These are phyloP conservation scores for Hafferia zeledoni DNA, from an alignment of 2,797 vertebrate species.

Conservation along the genomic window DNA sequence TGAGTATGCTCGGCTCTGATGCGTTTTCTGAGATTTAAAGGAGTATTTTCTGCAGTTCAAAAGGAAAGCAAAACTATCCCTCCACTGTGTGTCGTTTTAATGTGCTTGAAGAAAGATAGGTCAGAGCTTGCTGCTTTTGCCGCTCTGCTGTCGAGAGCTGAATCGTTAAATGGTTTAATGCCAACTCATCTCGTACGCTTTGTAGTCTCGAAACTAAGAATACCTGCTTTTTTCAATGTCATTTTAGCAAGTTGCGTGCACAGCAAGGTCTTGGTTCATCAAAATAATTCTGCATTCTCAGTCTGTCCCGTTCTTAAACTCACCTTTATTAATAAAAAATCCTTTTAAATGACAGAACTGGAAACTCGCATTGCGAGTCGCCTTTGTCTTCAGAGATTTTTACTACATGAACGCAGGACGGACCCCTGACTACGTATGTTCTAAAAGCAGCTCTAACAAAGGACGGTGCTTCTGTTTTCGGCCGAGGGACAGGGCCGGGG, in stretches of 20 bases:
- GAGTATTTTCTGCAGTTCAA: background rate
- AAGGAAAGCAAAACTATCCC: background rate
- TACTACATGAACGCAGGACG: background rate
- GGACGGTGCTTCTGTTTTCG: background rate
- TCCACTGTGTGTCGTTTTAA: background rate
- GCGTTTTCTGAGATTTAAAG: background rate
- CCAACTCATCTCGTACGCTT: background rate
- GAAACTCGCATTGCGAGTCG: background rate
- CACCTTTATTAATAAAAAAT: background rate
- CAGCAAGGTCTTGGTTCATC: background rate
- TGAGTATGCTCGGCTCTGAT: background rate
- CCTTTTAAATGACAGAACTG: background rate
- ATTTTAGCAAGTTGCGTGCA: background rate
- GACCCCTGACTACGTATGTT: background rate
- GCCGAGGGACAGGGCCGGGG: accelerated
- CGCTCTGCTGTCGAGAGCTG: background rate
- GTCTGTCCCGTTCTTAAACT: background rate
- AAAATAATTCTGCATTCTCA: background rate
- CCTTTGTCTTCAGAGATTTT: background rate
- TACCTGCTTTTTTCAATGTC: background rate
- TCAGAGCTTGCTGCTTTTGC: background rate
- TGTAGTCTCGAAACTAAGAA: background rate
- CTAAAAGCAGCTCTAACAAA: background rate
- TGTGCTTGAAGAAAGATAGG: background rate
- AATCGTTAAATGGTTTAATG: background rate